These are phyloP conservation scores for Pelochelys cantorii DNA, from an alignment of 2,797 vertebrate species.

Conservation along the genomic window DNA sequence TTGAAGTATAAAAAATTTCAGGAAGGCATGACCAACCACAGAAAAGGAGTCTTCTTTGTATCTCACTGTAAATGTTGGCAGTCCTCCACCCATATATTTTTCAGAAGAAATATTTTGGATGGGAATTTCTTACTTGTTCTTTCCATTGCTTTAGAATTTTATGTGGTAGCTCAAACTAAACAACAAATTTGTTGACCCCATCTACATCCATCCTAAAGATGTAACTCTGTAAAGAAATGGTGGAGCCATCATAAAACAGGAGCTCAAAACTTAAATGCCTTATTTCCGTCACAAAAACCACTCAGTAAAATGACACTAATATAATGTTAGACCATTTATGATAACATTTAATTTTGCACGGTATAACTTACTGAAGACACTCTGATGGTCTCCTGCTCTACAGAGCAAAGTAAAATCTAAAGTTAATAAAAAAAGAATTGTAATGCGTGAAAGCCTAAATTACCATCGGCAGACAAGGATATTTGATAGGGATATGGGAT, in stretches of 20 bases:
- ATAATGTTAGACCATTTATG: not conserved
- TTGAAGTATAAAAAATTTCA: not conserved
- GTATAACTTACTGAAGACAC: slow-evolving; percentile 6
- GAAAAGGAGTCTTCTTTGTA: not conserved
- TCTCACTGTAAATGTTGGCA: not conserved
- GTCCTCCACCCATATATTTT: not conserved
- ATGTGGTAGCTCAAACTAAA: not conserved
- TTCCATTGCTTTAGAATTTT: not conserved
- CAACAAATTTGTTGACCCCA: not conserved
- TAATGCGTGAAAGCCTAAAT: not conserved
- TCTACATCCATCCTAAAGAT: not conserved
- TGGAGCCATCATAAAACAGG: not conserved
- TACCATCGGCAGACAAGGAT: slow-evolving; percentile 9
- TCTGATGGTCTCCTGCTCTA: not conserved
- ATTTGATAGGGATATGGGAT: not conserved
- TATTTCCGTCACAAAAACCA: not conserved
- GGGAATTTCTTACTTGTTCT: not conserved
- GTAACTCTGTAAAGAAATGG: not conserved
- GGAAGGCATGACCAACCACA: not conserved
- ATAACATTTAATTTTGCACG: not conserved
- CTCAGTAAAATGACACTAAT: not conserved
- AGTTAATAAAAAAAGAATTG: not conserved
- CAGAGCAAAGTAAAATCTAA: slow-evolving; percentile 16
- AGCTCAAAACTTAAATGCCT: not conserved
- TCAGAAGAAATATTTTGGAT: not conserved